Base-by-base conservation (phyloP, 2,888 invertebrate species). In the Acleris holmiana region DNA sequence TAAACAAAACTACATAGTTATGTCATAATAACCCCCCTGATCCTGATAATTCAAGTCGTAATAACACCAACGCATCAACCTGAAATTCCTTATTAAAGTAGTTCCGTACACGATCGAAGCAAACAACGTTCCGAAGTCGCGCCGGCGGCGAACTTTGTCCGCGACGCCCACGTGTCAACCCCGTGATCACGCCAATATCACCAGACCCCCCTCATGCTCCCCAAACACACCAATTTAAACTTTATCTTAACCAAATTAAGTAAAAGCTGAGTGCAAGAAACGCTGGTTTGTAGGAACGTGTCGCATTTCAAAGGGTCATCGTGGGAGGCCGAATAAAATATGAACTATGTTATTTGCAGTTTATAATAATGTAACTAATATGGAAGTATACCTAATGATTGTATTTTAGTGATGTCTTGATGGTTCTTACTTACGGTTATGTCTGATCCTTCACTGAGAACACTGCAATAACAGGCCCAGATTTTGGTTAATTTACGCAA, bases 151-250 rank as follows among this genome's bases (percentile, higher is more conserved):
- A 70, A 70, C 53, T 70, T 69, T 61, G 67, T 47, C 67, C 63
- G 59, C 48, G 47, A 18, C 41, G n/a, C 25, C 67, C 63, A 54
- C 71, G 71, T 72, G 71, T 68, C 70, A 67, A 65, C 67, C 68
- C 59, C 47, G 65, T 69, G 72, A 72, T 72, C 72, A 69, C 67
- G 72, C 72, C 69, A 72, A 72, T 72, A 69, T 70, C 41, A 40
- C 63, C 61, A 54, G 4, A 29, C 59, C 8, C n/a, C 17, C 40
- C 23, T 18, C 13, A 10, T 46, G 18, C 25, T 15, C 40, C 15
- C 35, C 49, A 25, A 46, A 54, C 44, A 63, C 21, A 18, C 57
- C 25, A 55, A 35, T 49, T 2, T 21, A 19, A 40, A 55, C 49
- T 44, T 59, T 59, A 65, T 19, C 7, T 19, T 10, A 17, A 23